Base-by-base conservation (phyloP, 2,797 vertebrate genomes). In the Pipistrellus nathusii region DNA sequence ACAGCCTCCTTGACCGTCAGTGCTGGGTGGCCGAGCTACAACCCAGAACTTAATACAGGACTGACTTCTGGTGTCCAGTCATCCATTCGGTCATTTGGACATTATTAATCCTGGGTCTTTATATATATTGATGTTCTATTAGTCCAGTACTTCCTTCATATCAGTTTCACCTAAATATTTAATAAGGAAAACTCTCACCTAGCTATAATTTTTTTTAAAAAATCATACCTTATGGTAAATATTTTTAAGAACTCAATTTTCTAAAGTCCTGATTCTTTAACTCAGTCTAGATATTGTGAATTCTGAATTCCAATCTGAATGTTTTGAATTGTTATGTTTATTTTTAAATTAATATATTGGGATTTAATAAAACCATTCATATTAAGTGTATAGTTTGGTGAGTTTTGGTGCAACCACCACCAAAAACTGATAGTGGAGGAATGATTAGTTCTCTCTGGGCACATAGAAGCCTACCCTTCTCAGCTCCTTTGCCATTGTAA, bases 191-290 rank as follows among this genome's bases (percentile, higher is more conserved):
- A 82, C 4, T 53, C 27, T 71, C 21, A 71, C 41, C 20, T 76
- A 73, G 2, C 68, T 83, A 73, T 0, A 76, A 11, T 48, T 55
- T 71, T 92, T 84, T 80, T 8, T 5, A 48, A 48, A 6, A 66
- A 85, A 85, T 32, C 9, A 13, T 64, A 9, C 8, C 30, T 2
- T 80, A n/a, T 35, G 32, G 51, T 51, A 64, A 76, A 2, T 32
- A 53, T 75, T 87, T 92, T 41, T 35, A 66, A 85, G 21, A 20
- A 80, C 72, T 93, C 15, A 27, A 18, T 53, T 72, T 89, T 93
- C 35, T 35, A 81, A 78, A 72, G 12, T 71, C 44, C 64, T 80
- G 21, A 69, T 92, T 90, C 32, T 77, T 87, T n/a, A 84, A 84
- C 0, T 12, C 44, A 93, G 72, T 89, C 23, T 59, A 62, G 8